Percentiles rank a stretch among this genome's conserved stretches.
phyloP scores from a whole-genome alignment of 2,113 vertebrate species.

The Coptodon bakossiorum region DNA sequence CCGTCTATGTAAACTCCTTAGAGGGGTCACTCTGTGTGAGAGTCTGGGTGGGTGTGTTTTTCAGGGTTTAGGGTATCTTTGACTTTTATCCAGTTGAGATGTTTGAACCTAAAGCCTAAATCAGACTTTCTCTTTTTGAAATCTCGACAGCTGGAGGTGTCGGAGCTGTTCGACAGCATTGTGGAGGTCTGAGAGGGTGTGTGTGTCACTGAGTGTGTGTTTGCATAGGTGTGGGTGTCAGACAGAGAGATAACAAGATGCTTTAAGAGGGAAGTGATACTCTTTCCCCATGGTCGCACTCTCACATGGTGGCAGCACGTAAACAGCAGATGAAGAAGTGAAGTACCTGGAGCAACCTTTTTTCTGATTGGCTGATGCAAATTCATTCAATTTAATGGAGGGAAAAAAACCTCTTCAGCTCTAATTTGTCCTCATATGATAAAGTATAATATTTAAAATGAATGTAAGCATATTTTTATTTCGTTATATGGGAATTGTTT shows the following conservation, averaged over 20 bases:
- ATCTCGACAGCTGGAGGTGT: not conserved
- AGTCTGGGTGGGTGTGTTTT: not conserved
- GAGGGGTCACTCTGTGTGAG: not conserved
- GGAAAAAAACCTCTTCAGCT: not conserved
- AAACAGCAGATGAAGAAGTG: conserved; percentile 25
- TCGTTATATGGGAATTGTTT: not conserved
- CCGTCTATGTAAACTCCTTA: not conserved
- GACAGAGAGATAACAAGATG: not conserved
- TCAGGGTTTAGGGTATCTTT: not conserved
- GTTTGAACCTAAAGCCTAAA: not conserved
- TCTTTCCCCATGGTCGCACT: conserved; percentile 12
- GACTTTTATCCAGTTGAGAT: not conserved
- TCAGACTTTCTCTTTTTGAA: accelerated
- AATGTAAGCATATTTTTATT: not conserved
- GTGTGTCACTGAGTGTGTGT: not conserved
- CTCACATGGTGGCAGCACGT: conserved; percentile 27
- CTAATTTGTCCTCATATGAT: not conserved
- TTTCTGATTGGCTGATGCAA: conserved; percentile 29
- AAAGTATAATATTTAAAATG: accelerated
- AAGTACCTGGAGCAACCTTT: not conserved
- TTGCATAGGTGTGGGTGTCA: not conserved
- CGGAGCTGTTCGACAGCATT: not conserved
- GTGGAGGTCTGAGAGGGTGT: not conserved
- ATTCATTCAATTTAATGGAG: not conserved
- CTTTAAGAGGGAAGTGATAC: conserved; percentile 41